These are phyloP conservation scores for Diadumene lineata DNA, from an alignment of 92 coral and sea anemone species.

Conservation along the genomic window DNA sequence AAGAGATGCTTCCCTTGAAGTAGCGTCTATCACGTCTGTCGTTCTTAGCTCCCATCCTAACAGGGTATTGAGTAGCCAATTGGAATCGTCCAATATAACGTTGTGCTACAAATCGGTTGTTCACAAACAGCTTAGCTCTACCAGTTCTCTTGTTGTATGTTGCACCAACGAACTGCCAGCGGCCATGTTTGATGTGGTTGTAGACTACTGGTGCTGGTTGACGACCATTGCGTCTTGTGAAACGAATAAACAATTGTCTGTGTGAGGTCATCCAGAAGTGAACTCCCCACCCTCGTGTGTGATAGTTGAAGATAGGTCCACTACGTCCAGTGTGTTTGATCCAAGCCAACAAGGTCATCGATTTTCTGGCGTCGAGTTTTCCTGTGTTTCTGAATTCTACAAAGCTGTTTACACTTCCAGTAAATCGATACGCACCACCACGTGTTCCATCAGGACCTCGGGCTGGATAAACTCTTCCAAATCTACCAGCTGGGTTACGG, in stretches of 20 bases:
- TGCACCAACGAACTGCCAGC: constrained; percentile 54
- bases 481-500: constrained; percentile 43
- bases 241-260: constrained; percentile 42
- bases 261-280: constrained; percentile 54
- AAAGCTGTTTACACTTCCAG: constrained; percentile 54
- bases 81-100: constrained; percentile 32
- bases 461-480: constrained; percentile 13
- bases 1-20: constrained; percentile 55
- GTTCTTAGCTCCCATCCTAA: constrained; percentile 46
- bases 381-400: constrained; percentile 65
- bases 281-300: constrained; percentile 55
- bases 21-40: constrained; percentile 33
- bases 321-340: constrained; percentile 62
- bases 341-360: constrained; percentile 76
- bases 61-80: constrained; percentile 48
- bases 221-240: constrained; percentile 42
- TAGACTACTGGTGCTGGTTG: constrained; percentile 16
- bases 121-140: constrained; percentile 36
- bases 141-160: constrained; percentile 44
- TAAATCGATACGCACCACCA: constrained; percentile 54
- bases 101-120: constrained; percentile 31
- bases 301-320: constrained; percentile 83
- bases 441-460: constrained; percentile 55
- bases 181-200: constrained; percentile 5
- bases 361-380: constrained; percentile 61